Conservation (phyloP, 2,797 vertebrate genomes). For the Acridotheres tristis region DNA sequence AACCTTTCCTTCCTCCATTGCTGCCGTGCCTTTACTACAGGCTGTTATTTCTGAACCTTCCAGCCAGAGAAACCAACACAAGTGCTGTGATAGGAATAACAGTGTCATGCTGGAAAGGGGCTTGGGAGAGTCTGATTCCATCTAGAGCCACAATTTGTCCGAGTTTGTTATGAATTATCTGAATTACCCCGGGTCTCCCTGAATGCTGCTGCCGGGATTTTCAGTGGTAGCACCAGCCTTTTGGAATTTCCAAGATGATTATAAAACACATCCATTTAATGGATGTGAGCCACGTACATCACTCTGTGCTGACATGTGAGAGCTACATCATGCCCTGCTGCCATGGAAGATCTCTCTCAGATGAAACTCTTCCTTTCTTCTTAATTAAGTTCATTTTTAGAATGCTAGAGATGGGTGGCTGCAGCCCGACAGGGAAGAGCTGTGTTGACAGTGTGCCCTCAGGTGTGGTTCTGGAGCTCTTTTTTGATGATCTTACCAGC, state of each 20-base stretch:
- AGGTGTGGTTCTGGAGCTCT: background rate
- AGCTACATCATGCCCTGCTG: conserved; percentile 11
- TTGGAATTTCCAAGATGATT: background rate
- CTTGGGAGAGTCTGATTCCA: background rate
- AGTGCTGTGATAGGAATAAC: background rate
- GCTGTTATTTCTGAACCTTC: background rate
- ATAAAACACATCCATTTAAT: background rate
- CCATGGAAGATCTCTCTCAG: background rate
- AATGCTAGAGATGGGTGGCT: background rate
- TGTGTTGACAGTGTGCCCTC: conserved; percentile 1
- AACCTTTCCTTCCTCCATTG: background rate
- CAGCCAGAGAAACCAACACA: background rate
- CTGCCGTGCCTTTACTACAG: background rate
- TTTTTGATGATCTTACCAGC: background rate
- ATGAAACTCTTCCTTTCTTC: background rate
- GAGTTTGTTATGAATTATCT: background rate
- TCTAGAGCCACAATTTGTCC: background rate
- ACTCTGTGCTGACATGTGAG: background rate
- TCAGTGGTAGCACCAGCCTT: background rate
- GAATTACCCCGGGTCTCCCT: background rate
- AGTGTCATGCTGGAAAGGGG: background rate
- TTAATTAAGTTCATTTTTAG: conserved; percentile 49
- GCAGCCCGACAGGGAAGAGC: background rate
- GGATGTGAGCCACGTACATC: background rate
- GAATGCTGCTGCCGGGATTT: background rate